These are phyloP conservation scores for Lichenostomus cassidix DNA, from an alignment of 2,113 vertebrate species.

Conservation along the genomic window DNA sequence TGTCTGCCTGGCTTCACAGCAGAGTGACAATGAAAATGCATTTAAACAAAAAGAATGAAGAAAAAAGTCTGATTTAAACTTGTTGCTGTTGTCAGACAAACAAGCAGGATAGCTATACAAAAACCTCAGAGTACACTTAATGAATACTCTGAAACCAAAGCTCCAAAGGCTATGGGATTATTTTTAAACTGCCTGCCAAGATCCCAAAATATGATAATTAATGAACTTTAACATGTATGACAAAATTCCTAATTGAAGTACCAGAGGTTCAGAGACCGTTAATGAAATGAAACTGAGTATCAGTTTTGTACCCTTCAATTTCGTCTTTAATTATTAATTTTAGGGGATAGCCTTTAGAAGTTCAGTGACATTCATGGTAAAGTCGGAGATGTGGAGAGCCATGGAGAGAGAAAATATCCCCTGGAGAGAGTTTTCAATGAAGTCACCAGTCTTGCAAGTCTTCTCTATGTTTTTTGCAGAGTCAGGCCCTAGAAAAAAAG, in stretches of 20 bases:
- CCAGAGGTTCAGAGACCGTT: neutral
- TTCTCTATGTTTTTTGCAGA: neutral
- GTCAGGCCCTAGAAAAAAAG: neutral
- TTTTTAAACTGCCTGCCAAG: conserved; percentile 23
- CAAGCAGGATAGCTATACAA: neutral
- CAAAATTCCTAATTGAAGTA: conserved; percentile 3
- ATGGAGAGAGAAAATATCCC: neutral
- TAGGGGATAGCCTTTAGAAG: neutral
- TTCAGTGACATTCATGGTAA: neutral
- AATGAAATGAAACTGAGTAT: neutral
- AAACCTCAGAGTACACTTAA: neutral
- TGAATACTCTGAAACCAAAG: neutral
- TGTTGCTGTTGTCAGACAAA: neutral
- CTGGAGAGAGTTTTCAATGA: neutral
- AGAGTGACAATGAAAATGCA: neutral
- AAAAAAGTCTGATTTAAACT: neutral
- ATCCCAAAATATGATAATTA: neutral
- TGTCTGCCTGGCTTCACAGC: neutral
- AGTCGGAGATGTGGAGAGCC: neutral
- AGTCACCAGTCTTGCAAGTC: neutral
- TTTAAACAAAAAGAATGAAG: neutral
- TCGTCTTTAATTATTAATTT: neutral
- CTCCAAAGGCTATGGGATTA: neutral
- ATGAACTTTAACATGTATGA: neutral
- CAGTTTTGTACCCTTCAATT: neutral